phyloP scores from a whole-genome alignment of 2,888 invertebrate genomes.

The Opisthograptis luteolata region DNA sequence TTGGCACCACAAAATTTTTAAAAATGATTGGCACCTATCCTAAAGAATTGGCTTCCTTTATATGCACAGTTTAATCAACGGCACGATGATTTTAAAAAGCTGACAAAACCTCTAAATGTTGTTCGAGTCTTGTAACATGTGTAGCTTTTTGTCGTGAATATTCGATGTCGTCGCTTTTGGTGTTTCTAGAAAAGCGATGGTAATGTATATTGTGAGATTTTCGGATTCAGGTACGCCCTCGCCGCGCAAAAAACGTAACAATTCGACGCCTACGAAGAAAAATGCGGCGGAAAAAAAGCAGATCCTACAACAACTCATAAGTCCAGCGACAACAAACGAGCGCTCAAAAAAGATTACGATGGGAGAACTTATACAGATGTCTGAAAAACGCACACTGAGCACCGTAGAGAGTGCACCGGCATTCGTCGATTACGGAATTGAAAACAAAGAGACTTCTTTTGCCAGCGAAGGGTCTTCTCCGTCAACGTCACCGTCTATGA shows the following conservation, averaged over 20 bases:
- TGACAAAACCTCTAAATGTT: constrained; percentile 39
- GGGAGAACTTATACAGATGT: constrained; percentile 90
- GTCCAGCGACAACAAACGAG: constrained; percentile 87
- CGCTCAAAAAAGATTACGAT: constrained; percentile 86
- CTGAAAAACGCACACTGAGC: constrained; percentile 83
- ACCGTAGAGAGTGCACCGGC: constrained; percentile 79
- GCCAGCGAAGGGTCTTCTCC: constrained; percentile 79
- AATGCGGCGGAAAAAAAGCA: constrained; percentile 91
- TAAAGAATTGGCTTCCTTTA: constrained; percentile 77
- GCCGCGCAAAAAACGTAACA: constrained; percentile 91
- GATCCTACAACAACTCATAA: constrained; percentile 90
- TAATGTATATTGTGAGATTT: constrained; percentile 36
- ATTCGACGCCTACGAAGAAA: constrained; percentile 91
- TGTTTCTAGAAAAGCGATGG: constrained; percentile 14
- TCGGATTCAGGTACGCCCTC: constrained; percentile 88
- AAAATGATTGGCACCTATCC: constrained; percentile 53
- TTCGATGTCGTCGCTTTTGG: constrained; percentile 59
- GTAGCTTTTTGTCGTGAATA: constrained; percentile 62
- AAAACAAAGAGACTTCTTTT: constrained; percentile 86
- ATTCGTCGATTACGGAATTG: constrained; percentile 74
- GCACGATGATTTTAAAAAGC: constrained; percentile 61
- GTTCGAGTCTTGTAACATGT: constrained; percentile 43
- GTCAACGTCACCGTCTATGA: constrained; percentile 82
- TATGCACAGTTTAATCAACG: constrained; percentile 58
- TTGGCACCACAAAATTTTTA: constrained; percentile 54